Evolutionary conservation across 1,140 invertebrate genomes (phyloP).

Genomic region (Drosophila lini): DNA sequence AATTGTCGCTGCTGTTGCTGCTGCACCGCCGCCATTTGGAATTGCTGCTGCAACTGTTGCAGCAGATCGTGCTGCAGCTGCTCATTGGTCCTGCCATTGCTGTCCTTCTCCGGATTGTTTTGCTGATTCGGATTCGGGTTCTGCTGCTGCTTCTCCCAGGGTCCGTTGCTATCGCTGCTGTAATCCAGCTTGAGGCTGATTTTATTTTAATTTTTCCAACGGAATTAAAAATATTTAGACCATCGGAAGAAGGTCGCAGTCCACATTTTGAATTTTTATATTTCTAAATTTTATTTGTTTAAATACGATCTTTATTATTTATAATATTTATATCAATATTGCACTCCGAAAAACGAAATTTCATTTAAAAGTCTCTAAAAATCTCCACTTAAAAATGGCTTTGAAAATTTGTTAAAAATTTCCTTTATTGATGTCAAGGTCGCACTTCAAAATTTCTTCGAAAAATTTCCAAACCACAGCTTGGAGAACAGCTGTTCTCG

Average conservation of each 20-base stretch:
- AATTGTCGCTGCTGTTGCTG: constrained; percentile 56
- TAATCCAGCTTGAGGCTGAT: constrained; percentile 78
- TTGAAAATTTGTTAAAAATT: background rate
- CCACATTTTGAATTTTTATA: background rate
- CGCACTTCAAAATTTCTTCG: constrained; percentile 12
- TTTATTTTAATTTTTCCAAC: constrained; percentile 1
- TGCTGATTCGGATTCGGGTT: constrained; percentile 42
- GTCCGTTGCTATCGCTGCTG: constrained; percentile 73
- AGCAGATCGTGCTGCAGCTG: constrained; percentile 70
- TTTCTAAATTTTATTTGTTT: background rate
- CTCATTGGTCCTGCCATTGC: constrained; percentile 48
- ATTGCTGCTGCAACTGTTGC: constrained; percentile 70
- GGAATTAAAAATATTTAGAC: constrained; percentile 5
- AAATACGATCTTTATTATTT: background rate
- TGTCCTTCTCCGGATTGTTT: constrained; percentile 24
- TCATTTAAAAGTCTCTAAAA: background rate
- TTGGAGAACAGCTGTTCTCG: constrained; percentile 28
- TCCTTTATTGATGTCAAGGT: constrained; percentile 18
- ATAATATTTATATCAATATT: background rate
- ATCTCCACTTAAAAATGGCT: background rate
- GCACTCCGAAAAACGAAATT: background rate
- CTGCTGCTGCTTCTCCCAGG: constrained; percentile 80
- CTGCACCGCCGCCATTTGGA: constrained; percentile 65
- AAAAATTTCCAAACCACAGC: constrained; percentile 2
- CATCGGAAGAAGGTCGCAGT: background rate